Evolutionary conservation across 2,888 invertebrate species (phyloP), one percentile per base, ranked within the genome.

Genomic region (Troides aeacus): DNA sequence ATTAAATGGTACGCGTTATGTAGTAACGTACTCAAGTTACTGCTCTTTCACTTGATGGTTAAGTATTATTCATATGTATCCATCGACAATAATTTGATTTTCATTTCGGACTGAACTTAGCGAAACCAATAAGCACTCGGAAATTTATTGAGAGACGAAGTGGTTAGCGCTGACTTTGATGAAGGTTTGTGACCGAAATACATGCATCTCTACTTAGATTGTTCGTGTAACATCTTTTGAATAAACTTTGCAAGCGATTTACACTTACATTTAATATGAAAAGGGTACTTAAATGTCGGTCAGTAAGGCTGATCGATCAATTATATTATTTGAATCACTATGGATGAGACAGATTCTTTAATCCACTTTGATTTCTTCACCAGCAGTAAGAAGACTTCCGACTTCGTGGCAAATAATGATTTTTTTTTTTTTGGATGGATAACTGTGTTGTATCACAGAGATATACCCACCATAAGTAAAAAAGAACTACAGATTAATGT

Each of bases 131-230:
- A 56, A 57, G 42, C 24, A 36, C 15, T 53, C 39, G 15, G 46
- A 24, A 24, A 58, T 66, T 60, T 50, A 53, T 24, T 21, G 57
- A 53, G 30, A 62, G 56, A 57, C 62, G 67, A 30, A 62, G 62
- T 62, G 56, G 60, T 60, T 66, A 39, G 4, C 60, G 61, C 30
- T 57, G 62, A 67, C 67, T 24, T 67, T 67, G 62, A 67, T 67
- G 57, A 30, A 67, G 67, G 67, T 62, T 57, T 62, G 24, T 30
- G 67, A 67, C 57, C 61, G 7, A 62, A 60, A 67, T 58, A 67
- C 67, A 62, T 62, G 62, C 53, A 56, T 62, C 66, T 39, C 61
- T 56, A 67, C 62, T 67, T 56, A 56, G 59, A 53, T 53, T 21
- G 30, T 66, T n/a, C 53, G 6, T 53, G 53, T n/a, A 53, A 59